Evolutionary conservation across 2,797 vertebrate species (phyloP), one percentile per base, ranked within the genome.

Genomic region (Danionella dracula): DNA sequence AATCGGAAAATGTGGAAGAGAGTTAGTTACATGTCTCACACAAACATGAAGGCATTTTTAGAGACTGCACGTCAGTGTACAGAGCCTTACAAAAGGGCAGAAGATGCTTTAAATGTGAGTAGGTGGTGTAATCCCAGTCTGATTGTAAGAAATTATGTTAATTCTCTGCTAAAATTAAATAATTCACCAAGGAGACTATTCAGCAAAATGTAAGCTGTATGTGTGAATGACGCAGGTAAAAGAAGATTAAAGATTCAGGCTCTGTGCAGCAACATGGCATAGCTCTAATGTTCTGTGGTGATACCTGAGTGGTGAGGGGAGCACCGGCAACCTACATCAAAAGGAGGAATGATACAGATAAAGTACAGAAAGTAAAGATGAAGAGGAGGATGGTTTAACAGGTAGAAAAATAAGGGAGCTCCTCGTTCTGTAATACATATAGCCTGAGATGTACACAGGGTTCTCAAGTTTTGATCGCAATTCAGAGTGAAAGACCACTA

Each of bases 291-390:
- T 35, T 59, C 9, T 29, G 23, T n/a, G n/a, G n/a, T n/a, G 79
- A 79, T 91, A 92, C 90, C 90, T 90, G 89, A 60, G 87, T 87
- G 73, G 88, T 91, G 80, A 90, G 84, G 66, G 81, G 86, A 79
- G 85, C 85, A 73, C 89, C 89, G 56, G 84, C 78, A 73, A 90
- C 84, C 90, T 92, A 82, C 70, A n/a, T n/a, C n/a, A n/a, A n/a
- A n/a, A n/a, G n/a, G n/a, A n/a, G n/a, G n/a, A n/a, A n/a, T n/a
- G n/a, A n/a, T n/a, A n/a, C n/a, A n/a, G n/a, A n/a, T n/a, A n/a
- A n/a, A 85, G 55, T 27, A 27, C 23, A 85, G 55, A 81, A 60
- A 76, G 51, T 74, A 6, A 6, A 56, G 68, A 46, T 15, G 66
- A 71, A 73, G 49, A 76, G 75, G 64, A 70, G 57, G 76, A 68